A percentile compares a stretch with the other conserved stretches of the same genome.
phyloP scores from a whole-genome alignment of 2,888 invertebrate genomes.

The Maniola hyperantus region DNA sequence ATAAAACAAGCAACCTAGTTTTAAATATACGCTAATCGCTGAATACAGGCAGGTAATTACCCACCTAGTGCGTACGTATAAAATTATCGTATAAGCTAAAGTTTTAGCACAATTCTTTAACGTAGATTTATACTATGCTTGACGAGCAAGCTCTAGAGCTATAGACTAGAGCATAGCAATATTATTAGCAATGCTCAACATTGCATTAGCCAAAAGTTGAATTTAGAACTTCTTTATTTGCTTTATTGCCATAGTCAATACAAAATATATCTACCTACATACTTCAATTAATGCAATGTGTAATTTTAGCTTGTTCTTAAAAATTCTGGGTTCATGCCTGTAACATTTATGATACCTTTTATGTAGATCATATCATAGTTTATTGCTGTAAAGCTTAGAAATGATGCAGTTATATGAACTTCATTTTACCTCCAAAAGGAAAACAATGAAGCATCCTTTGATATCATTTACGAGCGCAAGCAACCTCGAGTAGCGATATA shows the following conservation, averaged over 20 bases:
- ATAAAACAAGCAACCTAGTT: constrained; percentile 16
- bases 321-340: not conserved
- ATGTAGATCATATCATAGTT: not conserved
- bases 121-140: not conserved
- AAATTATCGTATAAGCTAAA: not conserved
- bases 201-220: too few relatives aligned
- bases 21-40: constrained; percentile 15
- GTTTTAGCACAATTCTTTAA: too few relatives aligned
- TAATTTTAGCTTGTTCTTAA: too few relatives aligned
- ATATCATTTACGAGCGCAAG: constrained; percentile 20
- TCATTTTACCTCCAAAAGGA: not conserved
- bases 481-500: constrained; percentile 23
- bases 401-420: not conserved
- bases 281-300: too few relatives aligned
- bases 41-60: constrained; percentile 13
- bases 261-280: too few relatives aligned
- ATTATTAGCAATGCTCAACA: too few relatives aligned
- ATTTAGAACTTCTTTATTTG: too few relatives aligned
- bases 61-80: not conserved
- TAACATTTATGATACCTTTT: not conserved
- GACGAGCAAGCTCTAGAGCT: not conserved
- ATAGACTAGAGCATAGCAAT: too few relatives aligned
- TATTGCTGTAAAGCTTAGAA: not conserved
- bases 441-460: constrained; percentile 25
- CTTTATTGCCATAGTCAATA: too few relatives aligned